Percentiles rank a stretch among this genome's conserved stretches.
phyloP scores from a whole-genome alignment of 2,113 vertebrate genomes.

The Tapirus terrestris region DNA sequence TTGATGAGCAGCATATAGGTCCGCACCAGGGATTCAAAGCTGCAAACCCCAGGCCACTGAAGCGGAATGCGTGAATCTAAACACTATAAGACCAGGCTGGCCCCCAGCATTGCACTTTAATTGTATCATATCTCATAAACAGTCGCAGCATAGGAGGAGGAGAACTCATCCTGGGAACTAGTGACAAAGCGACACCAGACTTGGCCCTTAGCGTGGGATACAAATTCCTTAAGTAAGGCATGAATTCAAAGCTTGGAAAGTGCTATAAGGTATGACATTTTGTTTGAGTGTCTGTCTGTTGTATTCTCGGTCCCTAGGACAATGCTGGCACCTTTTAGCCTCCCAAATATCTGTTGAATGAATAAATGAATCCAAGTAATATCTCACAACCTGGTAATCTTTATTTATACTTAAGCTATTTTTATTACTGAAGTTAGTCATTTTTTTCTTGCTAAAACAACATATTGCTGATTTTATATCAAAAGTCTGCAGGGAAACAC shows the following conservation, averaged over 20 bases:
- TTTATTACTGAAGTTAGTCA: conserved; percentile 57
- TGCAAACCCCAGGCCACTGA: too few species aligned
- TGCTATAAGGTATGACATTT: background rate
- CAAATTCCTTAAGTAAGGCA: background rate
- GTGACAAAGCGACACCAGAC: background rate
- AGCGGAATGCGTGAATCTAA: too few species aligned
- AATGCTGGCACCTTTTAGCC: background rate
- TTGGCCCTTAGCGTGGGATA: background rate
- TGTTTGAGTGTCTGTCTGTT: background rate
- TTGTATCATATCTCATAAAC: background rate
- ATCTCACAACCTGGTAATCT: conserved; percentile 44
- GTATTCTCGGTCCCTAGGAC: background rate
- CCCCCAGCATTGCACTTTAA: background rate
- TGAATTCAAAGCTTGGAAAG: background rate
- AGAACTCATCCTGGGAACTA: background rate
- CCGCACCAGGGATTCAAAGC: too few species aligned
- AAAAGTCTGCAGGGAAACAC: conserved; percentile 71
- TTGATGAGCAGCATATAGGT: too few species aligned
- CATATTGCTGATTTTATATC: conserved; percentile 71
- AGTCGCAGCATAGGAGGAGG: background rate
- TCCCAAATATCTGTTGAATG: background rate
- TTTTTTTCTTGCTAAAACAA: conserved; percentile 67
- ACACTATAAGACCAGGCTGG: too few species aligned
- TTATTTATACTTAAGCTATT: conserved; percentile 63
- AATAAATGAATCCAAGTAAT: background rate